Conservation (phyloP, 2,797 vertebrate genomes). For the Typhlichthys subterraneus region DNA sequence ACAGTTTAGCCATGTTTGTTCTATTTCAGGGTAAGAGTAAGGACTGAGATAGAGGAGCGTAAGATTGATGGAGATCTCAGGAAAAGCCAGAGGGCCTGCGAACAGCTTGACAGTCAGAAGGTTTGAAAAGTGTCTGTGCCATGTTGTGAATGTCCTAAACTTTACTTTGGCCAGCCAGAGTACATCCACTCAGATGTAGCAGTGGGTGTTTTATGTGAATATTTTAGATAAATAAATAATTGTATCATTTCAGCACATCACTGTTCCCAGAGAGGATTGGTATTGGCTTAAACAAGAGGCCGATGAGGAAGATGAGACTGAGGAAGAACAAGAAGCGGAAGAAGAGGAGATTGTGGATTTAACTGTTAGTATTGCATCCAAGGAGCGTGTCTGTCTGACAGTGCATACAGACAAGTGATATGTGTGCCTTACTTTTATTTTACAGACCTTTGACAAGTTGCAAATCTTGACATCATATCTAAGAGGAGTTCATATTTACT, state of each 20-base stretch:
- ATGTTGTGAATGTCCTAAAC: too few relatives aligned
- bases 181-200: neutral
- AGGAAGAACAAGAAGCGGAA: constrained; percentile 28
- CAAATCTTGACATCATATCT: constrained; percentile 89
- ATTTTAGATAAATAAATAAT: neutral
- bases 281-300: constrained; percentile 74
- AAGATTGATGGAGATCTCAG: constrained; percentile 89
- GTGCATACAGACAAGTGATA: neutral
- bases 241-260: constrained; percentile 59
- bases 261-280: constrained; percentile 75
- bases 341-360: constrained; percentile 63
- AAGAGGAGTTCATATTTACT: constrained; percentile 89
- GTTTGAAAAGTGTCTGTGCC: constrained; percentile 60
- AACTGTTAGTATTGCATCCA: constrained; percentile 57
- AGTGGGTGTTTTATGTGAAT: neutral
- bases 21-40: constrained; percentile 83
- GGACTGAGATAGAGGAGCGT: constrained; percentile 88
- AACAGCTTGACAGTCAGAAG: constrained; percentile 92
- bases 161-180: neutral
- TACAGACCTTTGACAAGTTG: constrained; percentile 88
- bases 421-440: constrained; percentile 12
- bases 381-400: neutral
- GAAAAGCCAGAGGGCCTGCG: constrained; percentile 90
- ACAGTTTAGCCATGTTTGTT: neutral
- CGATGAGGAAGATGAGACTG: constrained; percentile 48